These are phyloP conservation scores for Tachycineta bicolor DNA, from an alignment of 2,113 vertebrate species.

Conservation along the genomic window DNA sequence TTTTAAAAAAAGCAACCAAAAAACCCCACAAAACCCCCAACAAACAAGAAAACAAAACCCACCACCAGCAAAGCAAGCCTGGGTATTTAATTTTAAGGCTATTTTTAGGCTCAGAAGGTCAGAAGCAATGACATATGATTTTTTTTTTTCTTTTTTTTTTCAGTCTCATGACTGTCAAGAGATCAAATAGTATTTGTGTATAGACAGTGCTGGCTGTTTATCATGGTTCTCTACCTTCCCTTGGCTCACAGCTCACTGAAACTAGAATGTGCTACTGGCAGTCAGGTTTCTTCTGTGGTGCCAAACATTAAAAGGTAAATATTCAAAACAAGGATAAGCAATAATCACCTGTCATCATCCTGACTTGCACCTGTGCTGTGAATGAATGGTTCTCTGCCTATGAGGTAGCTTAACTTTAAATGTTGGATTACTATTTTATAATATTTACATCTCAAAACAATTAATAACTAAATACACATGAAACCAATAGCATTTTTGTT, in stretches of 20 bases:
- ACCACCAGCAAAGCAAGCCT: not conserved
- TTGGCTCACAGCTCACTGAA: not conserved
- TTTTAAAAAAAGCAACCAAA: not conserved
- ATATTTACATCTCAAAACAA: not conserved
- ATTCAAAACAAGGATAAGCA: not conserved
- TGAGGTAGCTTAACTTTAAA: not conserved
- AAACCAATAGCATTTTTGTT: not conserved
- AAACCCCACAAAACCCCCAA: fast-evolving
- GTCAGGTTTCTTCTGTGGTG: conserved; percentile 25
- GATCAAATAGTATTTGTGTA: not conserved
- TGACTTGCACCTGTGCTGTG: not conserved
- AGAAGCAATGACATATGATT: not conserved
- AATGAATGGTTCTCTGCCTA: not conserved
- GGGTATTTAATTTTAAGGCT: not conserved
- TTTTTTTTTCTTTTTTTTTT: not conserved
- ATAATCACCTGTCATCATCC: not conserved
- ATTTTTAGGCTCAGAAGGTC: not conserved
- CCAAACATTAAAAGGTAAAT: conserved; percentile 13
- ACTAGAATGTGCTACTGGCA: not conserved
- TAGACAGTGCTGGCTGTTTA: not conserved
- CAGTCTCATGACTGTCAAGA: not conserved
- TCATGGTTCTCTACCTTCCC: not conserved
- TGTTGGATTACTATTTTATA: not conserved
- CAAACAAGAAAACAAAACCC: not conserved
- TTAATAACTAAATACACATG: not conserved